phyloP scores from a whole-genome alignment of 2,113 vertebrate species.

The Micronycteris hirsuta region DNA sequence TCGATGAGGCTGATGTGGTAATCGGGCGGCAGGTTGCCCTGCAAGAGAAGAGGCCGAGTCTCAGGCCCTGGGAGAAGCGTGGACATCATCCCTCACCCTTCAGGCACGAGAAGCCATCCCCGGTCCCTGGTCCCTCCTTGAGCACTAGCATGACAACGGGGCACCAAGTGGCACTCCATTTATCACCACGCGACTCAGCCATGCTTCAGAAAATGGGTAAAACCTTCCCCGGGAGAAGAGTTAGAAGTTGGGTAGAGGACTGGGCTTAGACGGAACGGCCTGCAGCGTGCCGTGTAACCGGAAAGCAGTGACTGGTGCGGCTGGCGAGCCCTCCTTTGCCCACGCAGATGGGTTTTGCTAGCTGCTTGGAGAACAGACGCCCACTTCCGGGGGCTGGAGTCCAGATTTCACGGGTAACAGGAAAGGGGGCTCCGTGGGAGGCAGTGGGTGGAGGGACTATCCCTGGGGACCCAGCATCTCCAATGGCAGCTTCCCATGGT shows the following conservation, averaged over 20 bases:
- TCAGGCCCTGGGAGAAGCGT: not conserved
- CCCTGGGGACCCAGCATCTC: not conserved
- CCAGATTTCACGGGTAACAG: not conserved
- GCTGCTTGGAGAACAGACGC: not conserved
- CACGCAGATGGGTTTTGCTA: not conserved
- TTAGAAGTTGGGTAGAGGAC: not conserved
- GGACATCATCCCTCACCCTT: not conserved
- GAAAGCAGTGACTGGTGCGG: no score
- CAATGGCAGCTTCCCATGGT: not conserved
- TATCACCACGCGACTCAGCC: not conserved
- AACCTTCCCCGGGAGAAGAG: not conserved
- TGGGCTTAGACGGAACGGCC: not conserved
- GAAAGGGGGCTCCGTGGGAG: not conserved
- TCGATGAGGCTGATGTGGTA: slow-evolving; percentile 99
- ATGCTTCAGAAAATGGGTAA: not conserved
- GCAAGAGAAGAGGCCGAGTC: slow-evolving; percentile 52
- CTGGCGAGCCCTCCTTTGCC: no score
- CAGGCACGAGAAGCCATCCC: rapidly evolving
- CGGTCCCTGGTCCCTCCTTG: no score
- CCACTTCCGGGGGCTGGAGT: not conserved
- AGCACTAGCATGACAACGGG: not conserved
- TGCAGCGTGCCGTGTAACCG: no score
- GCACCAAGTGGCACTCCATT: not conserved
- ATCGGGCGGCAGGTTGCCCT: slow-evolving; percentile 98
- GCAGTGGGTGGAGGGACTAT: no score